Conservation (phyloP, 1,140 invertebrate genomes). For the Anastrepha ludens region DNA sequence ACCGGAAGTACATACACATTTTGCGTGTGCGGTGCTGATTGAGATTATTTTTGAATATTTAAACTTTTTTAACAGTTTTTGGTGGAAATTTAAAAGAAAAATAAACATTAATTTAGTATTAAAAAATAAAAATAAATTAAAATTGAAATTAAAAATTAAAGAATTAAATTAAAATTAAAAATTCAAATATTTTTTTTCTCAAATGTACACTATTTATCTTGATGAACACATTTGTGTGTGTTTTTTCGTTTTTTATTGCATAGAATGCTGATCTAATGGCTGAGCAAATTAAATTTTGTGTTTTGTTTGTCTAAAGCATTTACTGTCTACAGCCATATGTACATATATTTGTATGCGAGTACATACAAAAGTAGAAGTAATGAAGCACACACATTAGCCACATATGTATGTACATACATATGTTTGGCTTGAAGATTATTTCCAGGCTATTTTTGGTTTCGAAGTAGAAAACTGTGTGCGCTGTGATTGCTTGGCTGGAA, state of each 20-base stretch:
- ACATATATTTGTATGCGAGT: background rate
- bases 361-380: background rate
- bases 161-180: too few relatives aligned
- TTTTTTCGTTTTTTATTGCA: too few relatives aligned
- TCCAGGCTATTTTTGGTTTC: background rate
- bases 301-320: slow-evolving; percentile 34
- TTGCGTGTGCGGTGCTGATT: too few relatives aligned
- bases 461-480: background rate
- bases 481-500: background rate
- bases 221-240: background rate
- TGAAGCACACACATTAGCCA: slow-evolving; percentile 3
- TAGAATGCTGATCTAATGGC: slow-evolving; percentile 17
- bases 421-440: slow-evolving; percentile 10
- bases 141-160: too few relatives aligned
- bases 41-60: too few relatives aligned
- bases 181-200: background rate
- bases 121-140: too few relatives aligned
- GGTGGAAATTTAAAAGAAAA: too few relatives aligned
- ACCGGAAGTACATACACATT: background rate
- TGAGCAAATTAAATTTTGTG: slow-evolving; percentile 16
- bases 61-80: too few relatives aligned
- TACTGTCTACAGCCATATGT: background rate
- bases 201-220: slow-evolving; percentile 11
- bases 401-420: background rate
- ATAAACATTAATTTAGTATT: too few relatives aligned